Evolutionary conservation across 2,888 invertebrate species (phyloP).

Genomic region (Drosophila dives): DNA sequence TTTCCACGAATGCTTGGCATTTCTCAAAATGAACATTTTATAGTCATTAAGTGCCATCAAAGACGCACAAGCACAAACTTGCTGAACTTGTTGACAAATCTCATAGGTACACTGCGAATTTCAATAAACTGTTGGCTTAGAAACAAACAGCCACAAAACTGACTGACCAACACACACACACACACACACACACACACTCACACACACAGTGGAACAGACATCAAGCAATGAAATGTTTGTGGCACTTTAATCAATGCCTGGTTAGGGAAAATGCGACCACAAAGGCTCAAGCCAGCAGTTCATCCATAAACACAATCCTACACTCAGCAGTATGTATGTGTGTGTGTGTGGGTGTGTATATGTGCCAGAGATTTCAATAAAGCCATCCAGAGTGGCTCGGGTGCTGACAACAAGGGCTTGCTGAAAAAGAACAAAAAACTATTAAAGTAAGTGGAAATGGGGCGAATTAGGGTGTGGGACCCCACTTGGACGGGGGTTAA

Average conservation of each 20-base stretch:
- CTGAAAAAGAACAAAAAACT: conserved; percentile 65
- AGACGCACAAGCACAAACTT: conserved; percentile 12
- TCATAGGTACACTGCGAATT: conserved; percentile 49
- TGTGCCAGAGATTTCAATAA: conserved; percentile 51
- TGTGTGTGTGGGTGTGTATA: conserved; percentile 6
- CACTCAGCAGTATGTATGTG: conserved; percentile 3
- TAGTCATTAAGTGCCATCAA: conserved; percentile 68
- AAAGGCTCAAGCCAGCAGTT: conserved; percentile 44
- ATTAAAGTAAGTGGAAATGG: conserved; percentile 79
- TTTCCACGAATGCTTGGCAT: conserved; percentile 52
- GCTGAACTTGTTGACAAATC: conserved; percentile 47
- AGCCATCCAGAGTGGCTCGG: conserved; percentile 43
- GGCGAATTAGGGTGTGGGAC: conserved; percentile 64
- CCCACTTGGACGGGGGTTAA: background rate
- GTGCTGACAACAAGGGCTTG: conserved; percentile 52
- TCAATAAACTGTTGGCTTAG: conserved; percentile 64
- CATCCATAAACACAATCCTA: conserved; percentile 32
- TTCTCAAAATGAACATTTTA: conserved; percentile 59
- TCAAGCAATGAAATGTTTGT: conserved; percentile 53
- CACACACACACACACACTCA: conserved; percentile 20
- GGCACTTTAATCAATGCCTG: conserved; percentile 69
- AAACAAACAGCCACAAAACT: conserved; percentile 49
- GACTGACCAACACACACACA: conserved; percentile 55
- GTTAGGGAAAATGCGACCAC: conserved; percentile 54
- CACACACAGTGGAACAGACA: background rate